Evolutionary conservation across 1,140 invertebrate species (phyloP).

Genomic region (Lasioglossum baleicum): DNA sequence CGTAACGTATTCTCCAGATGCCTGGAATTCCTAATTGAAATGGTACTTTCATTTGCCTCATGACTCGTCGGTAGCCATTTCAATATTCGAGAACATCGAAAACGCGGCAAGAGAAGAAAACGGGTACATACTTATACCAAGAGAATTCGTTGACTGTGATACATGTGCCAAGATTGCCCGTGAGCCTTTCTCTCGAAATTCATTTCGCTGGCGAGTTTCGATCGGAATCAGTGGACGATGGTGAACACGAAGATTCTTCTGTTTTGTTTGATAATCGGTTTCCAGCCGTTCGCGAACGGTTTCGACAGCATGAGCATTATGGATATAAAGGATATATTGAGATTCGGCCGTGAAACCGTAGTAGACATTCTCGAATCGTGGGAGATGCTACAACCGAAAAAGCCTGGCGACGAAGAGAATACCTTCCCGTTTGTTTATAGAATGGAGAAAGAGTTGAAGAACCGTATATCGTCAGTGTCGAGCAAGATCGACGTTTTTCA

Average conservation of each 20-base stretch:
- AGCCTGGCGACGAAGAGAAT: slow-evolving; percentile 77
- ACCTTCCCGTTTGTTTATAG: slow-evolving; percentile 81
- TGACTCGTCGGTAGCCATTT: neutral
- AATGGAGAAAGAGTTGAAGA: slow-evolving; percentile 81
- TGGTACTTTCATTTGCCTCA: neutral
- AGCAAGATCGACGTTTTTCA: slow-evolving; percentile 72
- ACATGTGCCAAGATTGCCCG: neutral
- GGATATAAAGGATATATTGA: slow-evolving; percentile 82
- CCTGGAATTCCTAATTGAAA: neutral
- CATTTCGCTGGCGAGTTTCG: neutral
- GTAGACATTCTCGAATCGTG: slow-evolving; percentile 82
- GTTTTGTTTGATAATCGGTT: neutral
- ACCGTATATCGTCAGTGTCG: slow-evolving; percentile 76
- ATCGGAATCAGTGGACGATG: neutral
- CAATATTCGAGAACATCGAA: neutral
- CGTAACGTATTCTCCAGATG: neutral
- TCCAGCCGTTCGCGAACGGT: neutral
- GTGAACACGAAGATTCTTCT: neutral
- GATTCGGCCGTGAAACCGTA: slow-evolving; percentile 82
- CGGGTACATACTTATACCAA: neutral
- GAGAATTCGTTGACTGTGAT: neutral
- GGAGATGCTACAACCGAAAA: slow-evolving; percentile 79
- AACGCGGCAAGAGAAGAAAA: neutral
- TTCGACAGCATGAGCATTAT: slow-evolving; percentile 74
- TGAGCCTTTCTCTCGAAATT: neutral